A percentile compares a stretch with the other conserved stretches of the same genome.
These are phyloP conservation scores for Nansenia antarctica DNA, from an alignment of 2,113 vertebrate genomes.

Conservation along the genomic window DNA sequence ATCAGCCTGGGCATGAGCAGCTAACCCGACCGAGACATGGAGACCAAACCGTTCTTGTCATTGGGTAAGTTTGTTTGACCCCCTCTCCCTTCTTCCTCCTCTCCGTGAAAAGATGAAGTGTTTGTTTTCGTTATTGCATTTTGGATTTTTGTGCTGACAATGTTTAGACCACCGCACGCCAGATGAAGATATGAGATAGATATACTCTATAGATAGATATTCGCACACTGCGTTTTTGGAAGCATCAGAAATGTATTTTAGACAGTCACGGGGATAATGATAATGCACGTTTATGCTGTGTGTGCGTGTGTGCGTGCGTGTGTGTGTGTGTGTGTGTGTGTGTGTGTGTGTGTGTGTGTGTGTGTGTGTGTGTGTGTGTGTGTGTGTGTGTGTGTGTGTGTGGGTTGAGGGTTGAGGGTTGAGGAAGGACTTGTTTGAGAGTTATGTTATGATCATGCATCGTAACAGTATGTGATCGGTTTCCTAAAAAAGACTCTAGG, in stretches of 20 bases:
- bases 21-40: constrained; percentile 77
- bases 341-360: too few relatives aligned
- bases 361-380: too few relatives aligned
- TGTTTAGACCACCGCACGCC: background rate
- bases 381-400: too few relatives aligned
- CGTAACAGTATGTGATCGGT: too few relatives aligned
- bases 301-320: too few relatives aligned
- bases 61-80: constrained; percentile 76
- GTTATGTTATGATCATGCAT: too few relatives aligned
- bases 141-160: background rate
- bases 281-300: background rate
- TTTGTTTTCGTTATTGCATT: constrained; percentile 13
- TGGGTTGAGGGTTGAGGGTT: too few relatives aligned
- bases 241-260: background rate
- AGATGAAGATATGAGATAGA: background rate
- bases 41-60: constrained; percentile 83
- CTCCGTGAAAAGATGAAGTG: constrained; percentile 7
- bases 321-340: too few relatives aligned
- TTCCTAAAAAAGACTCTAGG: too few relatives aligned
- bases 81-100: too few relatives aligned
- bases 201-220: too few relatives aligned
- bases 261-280: background rate
- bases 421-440: too few relatives aligned
- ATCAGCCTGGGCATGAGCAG: constrained; percentile 83
- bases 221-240: background rate